Evolutionary conservation across 2,888 invertebrate genomes (phyloP).

Genomic region (Acrocera orbiculus): DNA sequence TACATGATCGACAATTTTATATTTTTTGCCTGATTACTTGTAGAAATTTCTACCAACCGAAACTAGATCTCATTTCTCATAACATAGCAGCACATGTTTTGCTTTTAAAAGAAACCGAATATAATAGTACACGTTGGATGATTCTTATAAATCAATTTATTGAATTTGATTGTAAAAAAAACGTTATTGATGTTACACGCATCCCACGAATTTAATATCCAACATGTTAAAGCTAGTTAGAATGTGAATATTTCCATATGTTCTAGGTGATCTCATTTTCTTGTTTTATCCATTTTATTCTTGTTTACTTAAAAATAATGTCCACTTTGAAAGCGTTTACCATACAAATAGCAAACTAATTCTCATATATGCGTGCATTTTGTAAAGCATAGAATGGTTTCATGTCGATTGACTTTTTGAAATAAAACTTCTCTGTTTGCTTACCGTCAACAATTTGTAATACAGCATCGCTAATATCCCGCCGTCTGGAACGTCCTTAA

Average conservation of each 20-base stretch:
- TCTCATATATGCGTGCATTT: background rate
- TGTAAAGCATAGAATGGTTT: conserved; percentile 3
- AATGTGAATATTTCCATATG: background rate
- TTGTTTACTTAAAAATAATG: conserved; percentile 14
- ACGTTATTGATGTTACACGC: conserved; percentile 18
- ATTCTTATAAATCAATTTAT: conserved; percentile 17
- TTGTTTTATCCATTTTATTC: conserved; percentile 10
- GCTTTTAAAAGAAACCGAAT: too few relatives aligned
- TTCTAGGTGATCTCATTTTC: conserved; percentile 5
- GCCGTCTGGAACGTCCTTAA: too few relatives aligned
- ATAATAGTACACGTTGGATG: too few relatives aligned
- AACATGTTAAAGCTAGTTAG: conserved; percentile 3
- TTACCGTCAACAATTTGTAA: too few relatives aligned
- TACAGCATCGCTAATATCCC: too few relatives aligned
- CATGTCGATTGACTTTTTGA: conserved; percentile 6
- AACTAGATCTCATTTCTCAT: too few relatives aligned
- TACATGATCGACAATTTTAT: too few relatives aligned
- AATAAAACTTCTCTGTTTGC: background rate
- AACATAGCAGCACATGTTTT: too few relatives aligned
- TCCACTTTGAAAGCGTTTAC: conserved; percentile 10
- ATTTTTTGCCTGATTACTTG: too few relatives aligned
- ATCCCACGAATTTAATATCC: conserved; percentile 11
- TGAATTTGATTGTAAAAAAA: conserved; percentile 17
- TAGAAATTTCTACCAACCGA: too few relatives aligned
- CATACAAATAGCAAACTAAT: too few relatives aligned